Conservation (phyloP, 2,113 vertebrate genomes). For the Campylomormyrus numenius region DNA sequence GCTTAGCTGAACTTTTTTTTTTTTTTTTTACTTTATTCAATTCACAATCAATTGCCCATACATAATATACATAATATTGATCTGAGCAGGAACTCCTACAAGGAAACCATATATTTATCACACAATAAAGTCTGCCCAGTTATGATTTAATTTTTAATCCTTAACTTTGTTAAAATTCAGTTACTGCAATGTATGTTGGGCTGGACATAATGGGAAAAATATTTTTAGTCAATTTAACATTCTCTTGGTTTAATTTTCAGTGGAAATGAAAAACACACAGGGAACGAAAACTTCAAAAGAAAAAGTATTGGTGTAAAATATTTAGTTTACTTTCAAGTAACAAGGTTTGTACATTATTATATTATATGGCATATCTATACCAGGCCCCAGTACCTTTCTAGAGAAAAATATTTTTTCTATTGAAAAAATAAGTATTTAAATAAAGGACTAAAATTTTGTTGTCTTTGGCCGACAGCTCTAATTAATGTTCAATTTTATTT, state of each 20-base stretch:
- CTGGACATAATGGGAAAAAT: no score
- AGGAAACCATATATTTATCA: not conserved
- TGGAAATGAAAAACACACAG: slow-evolving; percentile 44
- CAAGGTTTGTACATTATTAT: slow-evolving; percentile 49
- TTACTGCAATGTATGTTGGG: not conserved
- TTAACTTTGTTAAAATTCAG: not conserved
- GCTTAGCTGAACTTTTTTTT: no score
- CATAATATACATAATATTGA: not conserved
- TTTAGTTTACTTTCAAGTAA: slow-evolving; percentile 51
- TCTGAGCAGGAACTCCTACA: not conserved
- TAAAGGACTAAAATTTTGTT: not conserved
- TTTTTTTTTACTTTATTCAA: no score
- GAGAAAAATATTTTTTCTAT: not conserved
- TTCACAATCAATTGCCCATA: no score
- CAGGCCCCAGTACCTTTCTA: not conserved
- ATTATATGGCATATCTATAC: not conserved
- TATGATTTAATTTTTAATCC: not conserved
- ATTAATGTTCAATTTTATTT: not conserved
- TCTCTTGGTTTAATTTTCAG: slow-evolving; percentile 34
- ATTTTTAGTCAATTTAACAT: not conserved
- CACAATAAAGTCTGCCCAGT: not conserved
- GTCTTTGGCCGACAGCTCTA: not conserved
- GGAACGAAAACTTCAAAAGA: slow-evolving; percentile 29
- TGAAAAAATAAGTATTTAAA: no score
- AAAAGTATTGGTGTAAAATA: slow-evolving; percentile 53